These are phyloP conservation scores for Corbicula japonica DNA, from an alignment of 2,888 invertebrate genomes.

Conservation along the genomic window DNA sequence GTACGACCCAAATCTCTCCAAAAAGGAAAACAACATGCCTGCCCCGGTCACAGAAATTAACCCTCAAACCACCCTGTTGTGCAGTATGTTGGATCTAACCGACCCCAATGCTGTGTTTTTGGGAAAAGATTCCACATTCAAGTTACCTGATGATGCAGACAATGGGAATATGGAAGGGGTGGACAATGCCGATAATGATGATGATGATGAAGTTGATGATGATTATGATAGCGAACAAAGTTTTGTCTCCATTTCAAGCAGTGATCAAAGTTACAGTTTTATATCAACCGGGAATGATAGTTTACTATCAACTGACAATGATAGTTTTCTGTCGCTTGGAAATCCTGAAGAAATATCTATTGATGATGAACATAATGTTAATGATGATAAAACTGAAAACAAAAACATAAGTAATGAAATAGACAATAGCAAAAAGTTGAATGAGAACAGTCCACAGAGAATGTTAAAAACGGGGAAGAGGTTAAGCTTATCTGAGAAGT, in stretches of 20 bases:
- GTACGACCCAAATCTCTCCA: slow-evolving; percentile 84
- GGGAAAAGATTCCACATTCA: slow-evolving; percentile 71
- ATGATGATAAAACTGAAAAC: slow-evolving; percentile 19
- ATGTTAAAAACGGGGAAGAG: slow-evolving; percentile 9
- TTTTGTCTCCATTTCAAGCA: slow-evolving; percentile 63
- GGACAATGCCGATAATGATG: slow-evolving; percentile 60
- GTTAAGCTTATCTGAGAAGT: slow-evolving; percentile 45
- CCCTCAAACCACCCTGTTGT: slow-evolving; percentile 88
- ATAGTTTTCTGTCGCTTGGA: slow-evolving; percentile 64
- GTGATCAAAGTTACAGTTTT: slow-evolving; percentile 62
- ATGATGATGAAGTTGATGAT: slow-evolving; percentile 68
- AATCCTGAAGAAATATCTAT: slow-evolving; percentile 82
- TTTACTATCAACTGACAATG: slow-evolving; percentile 63
- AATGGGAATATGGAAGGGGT: slow-evolving; percentile 42
- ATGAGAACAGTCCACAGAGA: not conserved
- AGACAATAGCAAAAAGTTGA: not conserved
- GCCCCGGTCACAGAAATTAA: slow-evolving; percentile 81
- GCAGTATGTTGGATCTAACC: slow-evolving; percentile 90
- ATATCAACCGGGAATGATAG: slow-evolving; percentile 53
- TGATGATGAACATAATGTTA: slow-evolving; percentile 77
- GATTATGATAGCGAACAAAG: slow-evolving; percentile 70
- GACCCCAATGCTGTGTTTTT: slow-evolving; percentile 90
- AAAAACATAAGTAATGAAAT: not conserved
- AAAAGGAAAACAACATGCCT: slow-evolving; percentile 48
- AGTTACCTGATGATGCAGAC: slow-evolving; percentile 52